Percentiles rank a stretch among this genome's conserved stretches.
These are phyloP conservation scores for Agrenia bidenticulata DNA, from an alignment of 2,888 invertebrate genomes.

Conservation along the genomic window DNA sequence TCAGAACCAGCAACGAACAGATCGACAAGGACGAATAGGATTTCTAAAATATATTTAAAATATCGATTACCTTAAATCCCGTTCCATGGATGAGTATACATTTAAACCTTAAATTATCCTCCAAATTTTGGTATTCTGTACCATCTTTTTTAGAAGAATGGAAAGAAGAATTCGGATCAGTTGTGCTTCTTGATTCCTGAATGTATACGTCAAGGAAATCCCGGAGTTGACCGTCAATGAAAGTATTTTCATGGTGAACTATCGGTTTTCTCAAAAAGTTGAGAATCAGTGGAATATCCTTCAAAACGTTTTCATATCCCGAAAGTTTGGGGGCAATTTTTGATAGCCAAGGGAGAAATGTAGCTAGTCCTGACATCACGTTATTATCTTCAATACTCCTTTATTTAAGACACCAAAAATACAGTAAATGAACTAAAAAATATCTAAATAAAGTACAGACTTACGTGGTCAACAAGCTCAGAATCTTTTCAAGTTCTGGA, in stretches of 20 bases:
- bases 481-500: conserved; percentile 20
- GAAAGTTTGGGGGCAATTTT: conserved; percentile 13
- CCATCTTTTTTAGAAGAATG: no score
- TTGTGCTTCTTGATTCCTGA: no score
- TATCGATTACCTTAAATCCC: no score
- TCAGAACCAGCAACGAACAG: conserved; percentile 14
- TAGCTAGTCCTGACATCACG: neutral
- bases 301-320: conserved; percentile 14
- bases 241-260: conserved; percentile 19
- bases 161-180: no score
- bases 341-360: conserved; percentile 29
- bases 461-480: conserved; percentile 25
- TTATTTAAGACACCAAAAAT: neutral
- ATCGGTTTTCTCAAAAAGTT: conserved; percentile 19
- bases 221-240: neutral
- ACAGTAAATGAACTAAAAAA: neutral
- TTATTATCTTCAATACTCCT: conserved; percentile 18
- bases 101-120: no score
- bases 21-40: neutral
- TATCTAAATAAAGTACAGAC: neutral
- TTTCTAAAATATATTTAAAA: conserved; percentile 16
- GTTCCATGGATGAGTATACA: no score
- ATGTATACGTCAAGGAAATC: no score
- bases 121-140: no score
- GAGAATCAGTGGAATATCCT: neutral